Evolutionary conservation across 1,140 invertebrate species (phyloP), one percentile per base, ranked within the genome.

Genomic region (Meteorus sp.): DNA sequence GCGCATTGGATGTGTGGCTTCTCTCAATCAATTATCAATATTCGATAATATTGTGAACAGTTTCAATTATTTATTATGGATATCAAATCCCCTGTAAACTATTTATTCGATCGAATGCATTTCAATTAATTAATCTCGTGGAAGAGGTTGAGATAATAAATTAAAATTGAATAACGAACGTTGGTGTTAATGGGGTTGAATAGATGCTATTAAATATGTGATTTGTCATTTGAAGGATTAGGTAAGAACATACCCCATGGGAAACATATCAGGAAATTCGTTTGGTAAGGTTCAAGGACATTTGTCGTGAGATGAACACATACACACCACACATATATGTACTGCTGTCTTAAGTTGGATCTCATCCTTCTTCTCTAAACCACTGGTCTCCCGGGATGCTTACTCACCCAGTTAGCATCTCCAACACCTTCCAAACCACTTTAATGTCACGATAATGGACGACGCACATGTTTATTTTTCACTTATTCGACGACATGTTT

Each of bases 361-460:
- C 56, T 60, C 63, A 64, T 67, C 63, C 59, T 61, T 62, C 51
- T 51, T 53, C 57, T 25, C 56, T 27, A 47, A 57, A 63, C 56
- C 60, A 50, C 61, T 56, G 35, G 22, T 67, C 63, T 52, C 58
- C 25, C 0, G 60, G 58, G 65, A 62, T 58, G 52, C 57, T 69
- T 67, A 67, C 59, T 67, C 67, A 65, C 68, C 63, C 53, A 39
- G 57, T 67, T 69, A 70, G 68, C 68, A 59, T 45, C 52, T 54
- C 17, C 31, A 20, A 37, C 51, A 31, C 44, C 56, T 11, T 52
- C 29, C 19, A 35, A 41, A 20, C 33, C 41, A 25, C 33, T 17
- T 13, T 50, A 39, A 39, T 39, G 35, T 39, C 20, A 20, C 19
- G 13, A 20, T 23, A 2, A 44, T 44, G n/a, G 15, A 20, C 8